A percentile compares a stretch with the other conserved stretches of the same genome.
Evolutionary conservation across 2,888 invertebrate species (phyloP).

Genomic region (Folsomia manolachei): DNA sequence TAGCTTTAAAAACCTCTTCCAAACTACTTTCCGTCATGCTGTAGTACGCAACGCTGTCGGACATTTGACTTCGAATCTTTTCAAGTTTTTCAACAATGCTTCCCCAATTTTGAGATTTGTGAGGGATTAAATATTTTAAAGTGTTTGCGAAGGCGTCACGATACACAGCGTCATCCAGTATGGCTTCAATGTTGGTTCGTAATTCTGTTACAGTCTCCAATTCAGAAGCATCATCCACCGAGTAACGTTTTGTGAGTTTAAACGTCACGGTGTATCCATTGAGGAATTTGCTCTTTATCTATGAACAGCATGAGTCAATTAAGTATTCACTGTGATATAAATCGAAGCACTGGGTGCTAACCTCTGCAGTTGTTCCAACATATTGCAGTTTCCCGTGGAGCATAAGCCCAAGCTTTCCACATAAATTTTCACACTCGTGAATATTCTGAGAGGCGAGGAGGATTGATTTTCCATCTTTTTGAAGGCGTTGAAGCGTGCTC

Average conservation of each 20-base stretch:
- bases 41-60: constrained; percentile 23
- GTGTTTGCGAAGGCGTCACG: constrained; percentile 24
- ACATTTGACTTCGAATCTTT: constrained; percentile 15
- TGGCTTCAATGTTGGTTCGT: constrained; percentile 18
- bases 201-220: constrained; percentile 23
- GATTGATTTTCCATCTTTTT: constrained; percentile 20
- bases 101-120: constrained; percentile 28
- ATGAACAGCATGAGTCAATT: too few species aligned
- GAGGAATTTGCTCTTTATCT: constrained; percentile 30
- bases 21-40: constrained; percentile 23
- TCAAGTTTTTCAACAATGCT: constrained; percentile 22
- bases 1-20: constrained; percentile 30
- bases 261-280: constrained; percentile 31
- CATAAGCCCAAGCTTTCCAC: constrained; percentile 28
- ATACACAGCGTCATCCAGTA: constrained; percentile 23
- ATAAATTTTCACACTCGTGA: constrained; percentile 32
- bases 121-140: constrained; percentile 25
- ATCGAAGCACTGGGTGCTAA: too few species aligned
- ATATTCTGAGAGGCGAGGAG: constrained; percentile 30
- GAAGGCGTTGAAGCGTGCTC: constrained; percentile 24
- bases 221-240: constrained; percentile 2
- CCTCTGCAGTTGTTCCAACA: constrained; percentile 18
- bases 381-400: constrained; percentile 25
- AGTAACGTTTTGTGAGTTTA: constrained; percentile 15
- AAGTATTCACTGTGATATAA: too few species aligned